Percentiles rank a stretch among this genome's conserved stretches.
These are phyloP conservation scores for Lasioglossum figueresi DNA, from an alignment of 2,888 invertebrate species.

Conservation along the genomic window DNA sequence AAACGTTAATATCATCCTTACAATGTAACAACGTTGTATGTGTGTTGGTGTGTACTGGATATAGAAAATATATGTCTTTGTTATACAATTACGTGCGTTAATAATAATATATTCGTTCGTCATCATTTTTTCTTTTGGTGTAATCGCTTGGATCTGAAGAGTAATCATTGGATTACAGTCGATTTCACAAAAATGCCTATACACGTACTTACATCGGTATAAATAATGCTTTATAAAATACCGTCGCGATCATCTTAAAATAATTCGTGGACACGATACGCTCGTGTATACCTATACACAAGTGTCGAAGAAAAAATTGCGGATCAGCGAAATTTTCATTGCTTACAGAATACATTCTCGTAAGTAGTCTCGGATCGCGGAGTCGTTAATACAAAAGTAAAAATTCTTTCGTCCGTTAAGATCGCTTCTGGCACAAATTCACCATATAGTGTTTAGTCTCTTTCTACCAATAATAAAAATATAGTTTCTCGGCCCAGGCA, in stretches of 20 bases:
- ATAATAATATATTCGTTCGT: conserved; percentile 34
- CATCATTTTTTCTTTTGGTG: conserved; percentile 35
- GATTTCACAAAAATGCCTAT: conserved; percentile 23
- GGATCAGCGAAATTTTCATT: conserved; percentile 14
- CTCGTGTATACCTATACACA: conserved; percentile 2
- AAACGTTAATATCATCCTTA: conserved; percentile 35
- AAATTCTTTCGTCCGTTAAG: not conserved
- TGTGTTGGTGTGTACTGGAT: conserved; percentile 21
- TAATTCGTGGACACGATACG: conserved; percentile 2
- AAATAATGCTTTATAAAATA: conserved; percentile 45
- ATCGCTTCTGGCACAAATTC: conserved; percentile 21
- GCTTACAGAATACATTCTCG: not conserved
- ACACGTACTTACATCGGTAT: conserved; percentile 35
- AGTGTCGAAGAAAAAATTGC: not conserved
- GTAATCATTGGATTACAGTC: conserved; percentile 9
- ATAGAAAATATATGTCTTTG: conserved; percentile 47
- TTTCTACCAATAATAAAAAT: conserved; percentile 4
- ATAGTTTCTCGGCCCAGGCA: not conserved
- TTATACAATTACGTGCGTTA: conserved; percentile 34
- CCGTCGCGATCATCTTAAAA: not conserved
- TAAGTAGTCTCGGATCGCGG: not conserved
- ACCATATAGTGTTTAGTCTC: conserved; percentile 17
- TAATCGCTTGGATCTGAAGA: conserved; percentile 34
- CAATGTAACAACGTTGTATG: conserved; percentile 30
- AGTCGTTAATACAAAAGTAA: conserved; percentile 25